A percentile compares a stretch with the other conserved stretches of the same genome.
These are phyloP conservation scores for Strongylocentrotus purpuratus DNA, from an alignment of 35 echinoderm and acorn worm genomes.

Conservation along the genomic window DNA sequence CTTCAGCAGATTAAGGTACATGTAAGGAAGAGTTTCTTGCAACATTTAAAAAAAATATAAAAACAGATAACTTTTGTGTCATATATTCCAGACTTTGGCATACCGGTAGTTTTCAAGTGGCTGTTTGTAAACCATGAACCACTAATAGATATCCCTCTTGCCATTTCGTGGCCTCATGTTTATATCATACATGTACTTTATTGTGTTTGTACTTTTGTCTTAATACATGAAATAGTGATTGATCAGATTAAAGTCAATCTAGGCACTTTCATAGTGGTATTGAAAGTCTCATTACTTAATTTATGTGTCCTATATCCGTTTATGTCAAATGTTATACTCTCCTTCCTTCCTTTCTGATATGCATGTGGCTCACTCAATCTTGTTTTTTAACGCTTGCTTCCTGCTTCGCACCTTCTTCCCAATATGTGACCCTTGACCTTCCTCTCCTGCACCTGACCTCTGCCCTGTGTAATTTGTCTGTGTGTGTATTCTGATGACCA, in stretches of 20 bases:
- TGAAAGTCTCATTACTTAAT: not conserved
- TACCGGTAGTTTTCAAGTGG: too few species aligned
- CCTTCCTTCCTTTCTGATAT: not conserved
- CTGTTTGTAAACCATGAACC: too few species aligned
- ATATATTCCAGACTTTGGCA: too few species aligned
- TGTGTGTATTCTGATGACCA: not conserved
- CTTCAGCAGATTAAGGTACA: too few species aligned
- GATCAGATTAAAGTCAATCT: not conserved
- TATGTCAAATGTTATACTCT: not conserved
- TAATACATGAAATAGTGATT: too few species aligned
- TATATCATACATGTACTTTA: too few species aligned
- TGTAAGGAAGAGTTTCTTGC: too few species aligned
- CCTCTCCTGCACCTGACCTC: not conserved
- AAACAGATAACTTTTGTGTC: too few species aligned
- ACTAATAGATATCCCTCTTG: too few species aligned
- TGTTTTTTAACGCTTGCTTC: not conserved
- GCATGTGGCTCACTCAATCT: not conserved
- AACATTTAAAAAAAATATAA: too few species aligned
- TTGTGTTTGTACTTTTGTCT: too few species aligned
- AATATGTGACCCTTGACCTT: not conserved
- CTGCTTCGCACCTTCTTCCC: not conserved
- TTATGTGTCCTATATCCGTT: not conserved
- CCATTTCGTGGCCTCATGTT: too few species aligned
- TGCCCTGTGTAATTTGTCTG: not conserved
- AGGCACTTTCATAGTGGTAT: not conserved